A percentile compares a stretch with the other conserved stretches of the same genome.
phyloP scores from a whole-genome alignment of 2,888 invertebrate genomes.

The Ctenicera cuprea region DNA sequence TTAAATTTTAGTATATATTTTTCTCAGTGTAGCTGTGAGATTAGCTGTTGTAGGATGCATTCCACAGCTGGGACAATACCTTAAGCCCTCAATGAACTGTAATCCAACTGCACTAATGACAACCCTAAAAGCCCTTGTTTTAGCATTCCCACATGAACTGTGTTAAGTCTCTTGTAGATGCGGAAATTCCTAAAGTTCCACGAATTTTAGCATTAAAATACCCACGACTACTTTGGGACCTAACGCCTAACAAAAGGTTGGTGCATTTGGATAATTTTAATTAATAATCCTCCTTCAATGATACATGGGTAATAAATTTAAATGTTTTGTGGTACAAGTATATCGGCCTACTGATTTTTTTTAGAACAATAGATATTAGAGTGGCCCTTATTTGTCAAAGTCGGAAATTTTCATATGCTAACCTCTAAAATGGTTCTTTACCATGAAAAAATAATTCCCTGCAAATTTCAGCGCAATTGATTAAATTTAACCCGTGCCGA shows the following conservation, averaged over 20 bases:
- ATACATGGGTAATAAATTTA: neutral
- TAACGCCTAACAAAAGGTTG: no score
- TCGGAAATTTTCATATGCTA: no score
- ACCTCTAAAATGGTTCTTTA: no score
- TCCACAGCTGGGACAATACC: slow-evolving; percentile 25
- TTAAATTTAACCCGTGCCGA: no score
- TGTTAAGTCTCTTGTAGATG: slow-evolving; percentile 3
- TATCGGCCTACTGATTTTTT: neutral
- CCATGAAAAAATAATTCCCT: no score
- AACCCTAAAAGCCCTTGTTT: slow-evolving; percentile 11
- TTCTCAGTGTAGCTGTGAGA: slow-evolving; percentile 17
- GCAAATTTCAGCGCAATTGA: no score
- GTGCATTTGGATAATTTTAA: slow-evolving; percentile 3
- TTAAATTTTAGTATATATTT: no score
- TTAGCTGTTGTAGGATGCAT: slow-evolving; percentile 15
- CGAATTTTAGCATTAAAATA: neutral
- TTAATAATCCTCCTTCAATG: neutral
- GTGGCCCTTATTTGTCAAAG: no score
- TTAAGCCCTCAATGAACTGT: slow-evolving; percentile 21
- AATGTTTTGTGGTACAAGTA: neutral
- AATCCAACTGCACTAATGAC: slow-evolving; percentile 24
- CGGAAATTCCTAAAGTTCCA: slow-evolving; percentile 14
- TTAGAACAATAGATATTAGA: no score
- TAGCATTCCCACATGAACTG: slow-evolving; percentile 19
- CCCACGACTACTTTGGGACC: neutral